Evolutionary conservation across 2,113 vertebrate species (phyloP).

Genomic region (Lanius ludovicianus): DNA sequence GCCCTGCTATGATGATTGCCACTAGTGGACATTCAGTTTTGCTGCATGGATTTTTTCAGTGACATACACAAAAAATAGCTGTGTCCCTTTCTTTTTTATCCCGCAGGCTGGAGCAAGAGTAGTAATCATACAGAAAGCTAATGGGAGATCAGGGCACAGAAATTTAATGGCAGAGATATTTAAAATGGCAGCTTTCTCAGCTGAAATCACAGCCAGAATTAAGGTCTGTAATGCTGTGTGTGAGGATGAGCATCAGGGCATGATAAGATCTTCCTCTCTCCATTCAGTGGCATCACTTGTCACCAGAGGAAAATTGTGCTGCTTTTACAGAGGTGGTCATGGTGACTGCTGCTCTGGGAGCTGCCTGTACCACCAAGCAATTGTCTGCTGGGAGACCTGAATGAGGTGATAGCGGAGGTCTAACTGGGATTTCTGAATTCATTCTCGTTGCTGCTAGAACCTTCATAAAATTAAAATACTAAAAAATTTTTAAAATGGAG

Average conservation of each 20-base stretch:
- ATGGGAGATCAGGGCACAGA: not conserved
- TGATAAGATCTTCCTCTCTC: not conserved
- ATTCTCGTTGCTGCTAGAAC: not conserved
- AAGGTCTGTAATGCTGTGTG: not conserved
- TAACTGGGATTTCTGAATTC: not conserved
- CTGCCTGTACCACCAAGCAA: not conserved
- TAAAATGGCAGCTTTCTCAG: not conserved
- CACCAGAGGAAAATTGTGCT: not conserved
- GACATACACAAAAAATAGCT: not conserved
- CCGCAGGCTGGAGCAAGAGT: not conserved
- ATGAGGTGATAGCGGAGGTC: not conserved
- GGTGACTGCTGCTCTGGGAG: not conserved
- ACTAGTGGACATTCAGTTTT: not conserved
- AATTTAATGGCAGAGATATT: not conserved
- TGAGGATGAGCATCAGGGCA: accelerated
- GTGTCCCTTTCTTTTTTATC: not conserved
- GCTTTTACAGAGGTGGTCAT: not conserved
- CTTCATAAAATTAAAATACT: not conserved
- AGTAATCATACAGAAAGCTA: not conserved
- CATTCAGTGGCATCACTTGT: not conserved
- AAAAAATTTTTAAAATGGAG: not conserved
- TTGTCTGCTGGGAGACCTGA: not conserved
- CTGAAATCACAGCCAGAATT: not conserved
- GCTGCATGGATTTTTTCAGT: not conserved
- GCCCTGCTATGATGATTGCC: not conserved